Conservation (phyloP, 2,797 vertebrate genomes). For the Tangara arthus region DNA sequence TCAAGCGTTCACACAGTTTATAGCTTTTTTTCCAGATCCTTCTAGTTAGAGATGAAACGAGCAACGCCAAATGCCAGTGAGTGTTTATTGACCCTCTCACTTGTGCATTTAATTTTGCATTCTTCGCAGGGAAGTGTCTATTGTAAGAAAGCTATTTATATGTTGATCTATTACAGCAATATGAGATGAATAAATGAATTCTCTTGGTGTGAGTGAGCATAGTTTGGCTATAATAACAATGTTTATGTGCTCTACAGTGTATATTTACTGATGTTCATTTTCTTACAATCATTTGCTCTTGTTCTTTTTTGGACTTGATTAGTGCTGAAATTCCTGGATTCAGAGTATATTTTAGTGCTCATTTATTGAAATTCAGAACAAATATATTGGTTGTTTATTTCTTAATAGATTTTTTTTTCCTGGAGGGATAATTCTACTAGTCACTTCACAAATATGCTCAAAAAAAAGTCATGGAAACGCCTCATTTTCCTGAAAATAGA, state of each 20-base stretch:
- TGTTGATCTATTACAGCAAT: background rate
- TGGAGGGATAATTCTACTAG: background rate
- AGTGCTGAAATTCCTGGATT: background rate
- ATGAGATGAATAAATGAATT: background rate
- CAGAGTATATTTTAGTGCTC: background rate
- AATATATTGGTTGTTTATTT: background rate
- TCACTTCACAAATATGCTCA: background rate
- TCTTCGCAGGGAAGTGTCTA: background rate
- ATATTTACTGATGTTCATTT: background rate
- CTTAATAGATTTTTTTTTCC: background rate
- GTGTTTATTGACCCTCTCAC: background rate
- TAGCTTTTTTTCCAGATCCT: rapidly evolving
- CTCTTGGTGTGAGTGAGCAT: background rate
- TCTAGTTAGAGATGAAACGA: background rate
- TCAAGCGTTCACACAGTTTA: background rate
- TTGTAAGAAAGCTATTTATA: background rate
- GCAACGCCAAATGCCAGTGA: rapidly evolving
- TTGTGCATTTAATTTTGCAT: background rate
- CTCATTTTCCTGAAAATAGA: background rate
- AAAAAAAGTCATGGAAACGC: background rate
- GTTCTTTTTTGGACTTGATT: background rate
- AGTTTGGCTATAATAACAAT: background rate
- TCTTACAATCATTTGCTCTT: background rate
- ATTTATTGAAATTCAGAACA: background rate
- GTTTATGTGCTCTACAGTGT: background rate